A percentile compares a stretch with the other conserved stretches of the same genome.
Conservation (phyloP, 2,888 invertebrate species). For the Cephus pulcher region DNA sequence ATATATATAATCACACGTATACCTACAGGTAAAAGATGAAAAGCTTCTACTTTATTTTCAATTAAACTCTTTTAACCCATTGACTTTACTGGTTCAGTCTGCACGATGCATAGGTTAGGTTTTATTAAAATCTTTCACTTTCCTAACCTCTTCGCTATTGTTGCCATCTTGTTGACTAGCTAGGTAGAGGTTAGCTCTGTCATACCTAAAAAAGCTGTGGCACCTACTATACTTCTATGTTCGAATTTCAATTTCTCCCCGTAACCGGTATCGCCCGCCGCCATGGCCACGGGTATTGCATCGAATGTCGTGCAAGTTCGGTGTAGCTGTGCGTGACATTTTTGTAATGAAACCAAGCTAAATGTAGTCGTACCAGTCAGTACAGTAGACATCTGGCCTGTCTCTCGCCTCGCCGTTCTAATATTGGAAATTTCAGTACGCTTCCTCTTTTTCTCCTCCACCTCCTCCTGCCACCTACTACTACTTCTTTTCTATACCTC, state of each 20-base stretch:
- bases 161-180: not conserved
- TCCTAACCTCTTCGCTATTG: not conserved
- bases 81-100: not conserved
- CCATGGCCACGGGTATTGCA: constrained; percentile 15
- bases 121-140: not conserved
- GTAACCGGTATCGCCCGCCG: constrained; percentile 27
- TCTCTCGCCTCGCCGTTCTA: constrained; percentile 62
- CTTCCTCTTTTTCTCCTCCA: constrained; percentile 29
- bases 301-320: not conserved
- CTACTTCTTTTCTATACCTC: not conserved
- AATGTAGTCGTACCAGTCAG: constrained; percentile 42
- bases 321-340: constrained; percentile 61
- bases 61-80: not conserved
- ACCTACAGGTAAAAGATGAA: not conserved
- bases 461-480: not conserved
- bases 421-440: constrained; percentile 65
- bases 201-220: not conserved
- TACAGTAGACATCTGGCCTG: constrained; percentile 61
- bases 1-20: not conserved
- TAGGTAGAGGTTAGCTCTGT: not conserved
- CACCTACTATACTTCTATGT: not conserved
- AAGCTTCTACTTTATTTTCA: not conserved
- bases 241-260: not conserved
- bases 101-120: not conserved
- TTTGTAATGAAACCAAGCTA: constrained; percentile 65